phyloP scores from a whole-genome alignment of 2,888 invertebrate species.

The Rapana venosa region DNA sequence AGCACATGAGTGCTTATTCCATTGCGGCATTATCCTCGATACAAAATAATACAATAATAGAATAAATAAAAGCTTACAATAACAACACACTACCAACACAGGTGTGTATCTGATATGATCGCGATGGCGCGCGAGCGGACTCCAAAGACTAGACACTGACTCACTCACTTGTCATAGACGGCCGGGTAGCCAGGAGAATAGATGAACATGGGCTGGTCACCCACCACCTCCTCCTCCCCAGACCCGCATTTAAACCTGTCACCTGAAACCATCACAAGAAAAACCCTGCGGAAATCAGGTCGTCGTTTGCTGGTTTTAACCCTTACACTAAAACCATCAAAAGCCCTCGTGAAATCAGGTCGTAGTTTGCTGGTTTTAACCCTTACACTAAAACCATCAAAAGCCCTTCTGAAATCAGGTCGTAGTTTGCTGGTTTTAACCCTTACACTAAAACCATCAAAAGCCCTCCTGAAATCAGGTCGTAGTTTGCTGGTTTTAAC shows the following conservation, averaged over 20 bases:
- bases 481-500: no score
- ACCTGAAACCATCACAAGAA: background rate
- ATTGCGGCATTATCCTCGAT: no score
- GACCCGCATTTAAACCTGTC: background rate
- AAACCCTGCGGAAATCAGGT: background rate
- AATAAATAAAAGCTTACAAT: no score
- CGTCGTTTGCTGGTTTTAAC: no score
- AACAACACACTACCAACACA: no score
- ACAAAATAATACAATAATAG: no score
- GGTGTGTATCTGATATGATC: no score
- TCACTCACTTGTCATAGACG: background rate
- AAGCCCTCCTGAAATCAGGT: background rate
- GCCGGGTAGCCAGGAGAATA: conserved; percentile 37
- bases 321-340: no score
- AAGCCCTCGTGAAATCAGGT: background rate
- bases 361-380: no score
- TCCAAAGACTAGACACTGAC: background rate
- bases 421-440: background rate
- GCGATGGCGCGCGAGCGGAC: no score
- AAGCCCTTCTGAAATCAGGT: background rate
- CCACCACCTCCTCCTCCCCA: background rate
- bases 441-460: no score
- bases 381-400: background rate
- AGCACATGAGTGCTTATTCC: no score
- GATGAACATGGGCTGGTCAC: conserved; percentile 11